A percentile compares a stretch with the other conserved stretches of the same genome.
phyloP scores from a whole-genome alignment of 2,797 vertebrate species.

The Typhlichthys eigenmanni region DNA sequence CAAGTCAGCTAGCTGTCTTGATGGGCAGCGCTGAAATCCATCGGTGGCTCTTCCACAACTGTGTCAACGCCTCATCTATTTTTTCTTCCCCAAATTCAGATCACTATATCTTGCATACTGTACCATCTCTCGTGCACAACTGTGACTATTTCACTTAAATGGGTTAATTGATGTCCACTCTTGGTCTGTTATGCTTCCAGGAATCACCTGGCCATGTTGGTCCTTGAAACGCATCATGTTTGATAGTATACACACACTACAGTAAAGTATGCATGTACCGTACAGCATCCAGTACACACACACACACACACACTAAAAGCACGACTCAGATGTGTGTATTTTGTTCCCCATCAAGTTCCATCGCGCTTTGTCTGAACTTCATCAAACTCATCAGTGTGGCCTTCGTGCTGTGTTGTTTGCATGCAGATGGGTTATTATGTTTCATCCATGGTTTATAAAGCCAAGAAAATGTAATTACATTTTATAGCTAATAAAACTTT shows the following conservation, averaged over 20 bases:
- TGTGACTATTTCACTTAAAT: conserved; percentile 12
- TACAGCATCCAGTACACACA: background rate
- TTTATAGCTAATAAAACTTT: too few species aligned
- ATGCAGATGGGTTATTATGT: background rate
- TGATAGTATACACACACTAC: background rate
- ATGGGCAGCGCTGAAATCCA: too few species aligned
- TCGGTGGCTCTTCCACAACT: conserved; percentile 5
- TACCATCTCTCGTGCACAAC: background rate
- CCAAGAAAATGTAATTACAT: too few species aligned
- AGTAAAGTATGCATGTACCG: conserved; percentile 4
- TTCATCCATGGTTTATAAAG: too few species aligned
- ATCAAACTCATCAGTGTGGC: background rate
- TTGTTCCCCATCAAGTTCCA: background rate
- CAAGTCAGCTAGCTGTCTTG: too few species aligned
- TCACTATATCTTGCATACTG: conserved; percentile 9
- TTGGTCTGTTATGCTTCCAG: too few species aligned
- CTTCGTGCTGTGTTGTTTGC: background rate
- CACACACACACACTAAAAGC: conserved; percentile 1
- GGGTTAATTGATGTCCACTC: conserved; percentile 6
- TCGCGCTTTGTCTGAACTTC: background rate
- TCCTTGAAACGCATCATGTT: background rate
- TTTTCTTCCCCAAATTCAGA: background rate
- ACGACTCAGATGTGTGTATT: background rate
- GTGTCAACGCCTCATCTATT: conserved; percentile 10
- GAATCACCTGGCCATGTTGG: too few species aligned